Base-by-base conservation (phyloP, 1,140 invertebrate genomes). In the Metopolophium dirhodum region DNA sequence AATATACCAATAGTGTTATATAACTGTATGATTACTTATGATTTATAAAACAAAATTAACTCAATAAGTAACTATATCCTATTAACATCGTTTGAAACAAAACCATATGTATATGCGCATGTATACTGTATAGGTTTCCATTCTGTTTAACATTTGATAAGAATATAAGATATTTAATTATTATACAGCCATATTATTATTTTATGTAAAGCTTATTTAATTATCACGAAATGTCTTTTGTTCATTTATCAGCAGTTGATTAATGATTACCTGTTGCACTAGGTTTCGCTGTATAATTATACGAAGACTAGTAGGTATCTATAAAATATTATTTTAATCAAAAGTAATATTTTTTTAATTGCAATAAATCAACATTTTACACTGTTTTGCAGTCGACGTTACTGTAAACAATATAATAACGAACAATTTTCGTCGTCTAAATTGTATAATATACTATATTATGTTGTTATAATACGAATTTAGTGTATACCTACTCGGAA, bases 101-200 rank as follows among this genome's bases (percentile, higher is more conserved):
- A 77, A 77, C n/a, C n/a, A 77, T 18, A 18, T 77, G 14, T 77
- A n/a, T n/a, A n/a, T 77, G 30, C 3, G 30, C 61, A 30, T n/a
- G 61, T 14, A 18, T 77, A n/a, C 30, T 77, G n/a, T 77, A 77
- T 35, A n/a, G 61, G 30, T 77, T 77, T 77, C 30, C n/a, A 7
- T 20, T n/a, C 30, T 77, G 61, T 77, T n/a, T 77, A 77, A 77
- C 30, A 77, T 77, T 77, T 77, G 61, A 77, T 77, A 77, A 77
- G 61, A n/a, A n/a, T 77, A 77, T 77, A 77, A 77, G 61, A n/a
- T 77, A 77, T 77, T 77, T n/a, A 77, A 77, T 77, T 77, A 77
- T 77, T n/a, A 77, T 77, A 77, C 30, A n/a, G 11, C 61, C 30
- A 14, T n/a, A 77, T 18, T 7, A n/a, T 77, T 7, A n/a, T 77